Conservation (phyloP, 1,140 invertebrate genomes). For the Ceratitis capitata region DNA sequence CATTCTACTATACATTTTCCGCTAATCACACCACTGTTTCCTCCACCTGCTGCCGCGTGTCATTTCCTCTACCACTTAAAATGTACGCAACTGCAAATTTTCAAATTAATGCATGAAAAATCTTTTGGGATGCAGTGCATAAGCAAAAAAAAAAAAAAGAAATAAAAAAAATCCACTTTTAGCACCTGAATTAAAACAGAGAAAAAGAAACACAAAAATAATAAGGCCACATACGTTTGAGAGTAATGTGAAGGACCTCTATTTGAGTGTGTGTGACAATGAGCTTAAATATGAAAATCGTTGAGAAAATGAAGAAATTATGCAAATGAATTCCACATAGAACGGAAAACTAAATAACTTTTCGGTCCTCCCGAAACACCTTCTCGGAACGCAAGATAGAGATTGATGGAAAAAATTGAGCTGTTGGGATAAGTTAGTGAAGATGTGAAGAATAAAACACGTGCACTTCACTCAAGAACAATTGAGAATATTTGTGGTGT, state of each 20-base stretch:
- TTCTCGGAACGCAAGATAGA: too few species aligned
- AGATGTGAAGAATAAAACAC: too few species aligned
- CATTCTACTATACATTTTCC: background rate
- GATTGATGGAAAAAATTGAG: too few species aligned
- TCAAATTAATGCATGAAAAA: constrained; percentile 38
- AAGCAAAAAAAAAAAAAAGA: background rate
- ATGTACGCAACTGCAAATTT: constrained; percentile 23
- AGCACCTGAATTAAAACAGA: background rate
- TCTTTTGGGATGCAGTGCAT: background rate
- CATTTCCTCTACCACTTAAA: background rate
- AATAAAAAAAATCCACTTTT: background rate
- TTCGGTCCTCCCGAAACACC: too few species aligned
- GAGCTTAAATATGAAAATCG: background rate
- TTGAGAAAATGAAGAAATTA: constrained; percentile 23
- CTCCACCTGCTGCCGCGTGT: background rate
- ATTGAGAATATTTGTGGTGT: too few species aligned
- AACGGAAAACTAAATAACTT: too few species aligned
- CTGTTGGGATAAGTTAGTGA: too few species aligned
- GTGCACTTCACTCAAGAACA: too few species aligned
- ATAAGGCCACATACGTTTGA: background rate
- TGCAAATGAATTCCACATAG: constrained; percentile 32
- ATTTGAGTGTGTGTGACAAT: background rate
- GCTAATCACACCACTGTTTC: background rate
- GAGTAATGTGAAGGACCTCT: background rate
- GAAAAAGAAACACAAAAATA: background rate